Conservation (phyloP, 2,797 vertebrate species). For the Hozukius guyotensis region DNA sequence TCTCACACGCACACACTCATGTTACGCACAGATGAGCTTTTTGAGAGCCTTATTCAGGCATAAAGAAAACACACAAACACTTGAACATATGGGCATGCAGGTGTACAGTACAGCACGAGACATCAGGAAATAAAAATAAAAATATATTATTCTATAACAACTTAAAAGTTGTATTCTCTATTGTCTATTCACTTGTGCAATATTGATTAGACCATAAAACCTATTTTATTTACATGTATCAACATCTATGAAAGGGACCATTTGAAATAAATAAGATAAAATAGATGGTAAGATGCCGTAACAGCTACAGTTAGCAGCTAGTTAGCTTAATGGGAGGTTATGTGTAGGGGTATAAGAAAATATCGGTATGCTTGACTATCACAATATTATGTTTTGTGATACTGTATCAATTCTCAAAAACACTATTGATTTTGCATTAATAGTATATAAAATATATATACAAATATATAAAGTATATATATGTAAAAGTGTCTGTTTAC, state of each 20-base stretch:
- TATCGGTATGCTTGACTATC: no score
- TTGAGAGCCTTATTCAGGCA: slow-evolving; percentile 14
- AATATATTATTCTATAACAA: not conserved
- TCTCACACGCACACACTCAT: slow-evolving; percentile 30
- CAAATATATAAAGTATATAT: no score
- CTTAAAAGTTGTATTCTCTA: not conserved
- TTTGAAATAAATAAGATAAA: not conserved
- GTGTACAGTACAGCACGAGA: not conserved
- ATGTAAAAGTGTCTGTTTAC: no score
- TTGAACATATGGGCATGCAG: slow-evolving; percentile 15
- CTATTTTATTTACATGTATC: not conserved
- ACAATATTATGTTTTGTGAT: no score
- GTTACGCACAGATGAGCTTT: slow-evolving; percentile 45
- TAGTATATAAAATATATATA: no score
- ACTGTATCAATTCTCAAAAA: no score
- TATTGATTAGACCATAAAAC: not conserved
- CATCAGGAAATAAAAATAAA: not conserved
- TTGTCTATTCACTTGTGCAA: not conserved
- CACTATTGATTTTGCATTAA: no score
- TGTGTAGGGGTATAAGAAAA: not conserved
- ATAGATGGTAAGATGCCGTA: not conserved
- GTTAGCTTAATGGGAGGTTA: not conserved
- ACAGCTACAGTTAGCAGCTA: not conserved
- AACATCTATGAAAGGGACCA: not conserved
- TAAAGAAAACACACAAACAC: slow-evolving; percentile 1